Base-by-base conservation (phyloP, 2,888 invertebrate species). In the Antheraea assamensis region DNA sequence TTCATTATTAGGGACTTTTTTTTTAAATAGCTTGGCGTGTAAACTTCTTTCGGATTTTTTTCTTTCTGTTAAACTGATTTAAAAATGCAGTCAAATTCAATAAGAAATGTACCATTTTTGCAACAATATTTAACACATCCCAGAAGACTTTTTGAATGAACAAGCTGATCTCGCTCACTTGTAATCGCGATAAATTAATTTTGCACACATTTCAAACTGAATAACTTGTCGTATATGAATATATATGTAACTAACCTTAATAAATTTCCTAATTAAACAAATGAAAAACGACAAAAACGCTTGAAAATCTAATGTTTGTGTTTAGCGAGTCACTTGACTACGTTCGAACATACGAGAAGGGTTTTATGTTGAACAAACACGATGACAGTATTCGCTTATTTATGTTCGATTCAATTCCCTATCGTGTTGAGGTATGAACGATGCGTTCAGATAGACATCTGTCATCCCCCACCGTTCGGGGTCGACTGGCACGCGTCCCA, bases 381-480 rank as follows among this genome's bases (percentile, higher is more conserved):
- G 80, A 58, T 79, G 85, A 85, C 82, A 80, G 81, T 66, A 24
- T 52, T 19, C 10, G 55, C 47, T 87, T 90, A 92, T 93, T 92
- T 91, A 92, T 92, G 89, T 87, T 78, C 86, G 82, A 89, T 89
- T 87, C 87, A 88, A 92, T 91, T 88, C 88, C 88, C 88, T 89
- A 90, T 90, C 91, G 88, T 92, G 92, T 92, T 86, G 85, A 81
- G 81, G 87, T 90, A 91, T 91, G 92, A 91, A 85, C 89, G 88
- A 91, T 90, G 89, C 81, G 82, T 77, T 81, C 83, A 81, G 82
- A 86, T 84, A 81, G 81, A 88, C 92, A 93, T 94, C 92, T 86
- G 88, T 94, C 94, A 91, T 86, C 90, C 93, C 93, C 93, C 92
- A 91, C 93, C 85, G 90, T 87, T 75, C 80, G 78, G 58, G 77